Percentiles rank a stretch among this genome's conserved stretches.
Conservation (phyloP, 2,888 invertebrate genomes). For the Pterostichus madidus region DNA sequence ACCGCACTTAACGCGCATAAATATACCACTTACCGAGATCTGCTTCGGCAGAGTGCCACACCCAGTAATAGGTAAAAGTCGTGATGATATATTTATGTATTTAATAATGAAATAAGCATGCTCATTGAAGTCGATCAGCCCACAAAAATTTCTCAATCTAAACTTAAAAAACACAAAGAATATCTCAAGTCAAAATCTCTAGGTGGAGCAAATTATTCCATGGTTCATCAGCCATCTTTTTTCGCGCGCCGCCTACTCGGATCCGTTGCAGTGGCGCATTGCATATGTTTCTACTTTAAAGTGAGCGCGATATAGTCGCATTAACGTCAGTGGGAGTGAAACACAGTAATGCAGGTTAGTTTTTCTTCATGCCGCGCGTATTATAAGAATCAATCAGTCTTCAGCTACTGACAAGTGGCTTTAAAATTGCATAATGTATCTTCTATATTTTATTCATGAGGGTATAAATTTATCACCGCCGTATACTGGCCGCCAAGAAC, state of each 20-base stretch:
- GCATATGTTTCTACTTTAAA: slow-evolving; percentile 51
- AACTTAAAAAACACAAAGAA: slow-evolving; percentile 49
- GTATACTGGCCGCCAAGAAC: slow-evolving; percentile 1
- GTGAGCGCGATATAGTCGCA: background rate
- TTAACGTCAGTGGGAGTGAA: slow-evolving; percentile 14
- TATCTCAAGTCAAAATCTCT: slow-evolving; percentile 63
- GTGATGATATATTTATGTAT: no score
- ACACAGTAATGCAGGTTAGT: slow-evolving; percentile 23
- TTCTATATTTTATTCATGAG: slow-evolving; percentile 67
- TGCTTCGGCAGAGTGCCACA: no score
- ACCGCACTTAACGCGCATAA: no score
- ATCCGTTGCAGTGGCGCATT: slow-evolving; percentile 1
- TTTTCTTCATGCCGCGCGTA: slow-evolving; percentile 53
- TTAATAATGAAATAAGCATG: slow-evolving; percentile 12
- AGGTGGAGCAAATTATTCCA: slow-evolving; percentile 59
- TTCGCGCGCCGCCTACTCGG: slow-evolving; percentile 63
- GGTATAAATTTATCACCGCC: slow-evolving; percentile 65
- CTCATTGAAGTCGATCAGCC: slow-evolving; percentile 31
- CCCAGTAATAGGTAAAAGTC: no score
- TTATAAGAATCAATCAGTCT: slow-evolving; percentile 67
- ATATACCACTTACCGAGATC: no score
- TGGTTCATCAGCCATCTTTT: slow-evolving; percentile 60
- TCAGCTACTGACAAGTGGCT: slow-evolving; percentile 63
- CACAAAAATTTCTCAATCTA: slow-evolving; percentile 52
- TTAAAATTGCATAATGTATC: slow-evolving; percentile 67